phyloP scores from a whole-genome alignment of 2,888 invertebrate genomes.

The Panzeria rudis region DNA sequence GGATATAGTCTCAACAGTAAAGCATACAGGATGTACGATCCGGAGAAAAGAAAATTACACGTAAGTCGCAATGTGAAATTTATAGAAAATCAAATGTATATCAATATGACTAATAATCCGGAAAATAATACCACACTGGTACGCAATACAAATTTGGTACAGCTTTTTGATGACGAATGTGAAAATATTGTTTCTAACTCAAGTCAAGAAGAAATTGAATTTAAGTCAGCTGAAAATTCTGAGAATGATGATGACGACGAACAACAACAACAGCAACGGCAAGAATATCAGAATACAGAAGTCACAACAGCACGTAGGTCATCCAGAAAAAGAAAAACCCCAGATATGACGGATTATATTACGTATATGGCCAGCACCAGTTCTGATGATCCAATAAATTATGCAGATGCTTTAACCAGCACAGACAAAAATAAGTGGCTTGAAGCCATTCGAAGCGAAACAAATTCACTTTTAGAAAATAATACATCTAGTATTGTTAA shows the following conservation, averaged over 20 bases:
- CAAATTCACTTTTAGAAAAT: no score
- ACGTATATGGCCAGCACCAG: conserved; percentile 3
- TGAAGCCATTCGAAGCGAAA: no score
- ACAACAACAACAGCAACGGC: not conserved
- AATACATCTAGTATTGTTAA: no score
- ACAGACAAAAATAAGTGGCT: no score
- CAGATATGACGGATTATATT: conserved; percentile 22
- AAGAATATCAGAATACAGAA: no score
- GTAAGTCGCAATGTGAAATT: conserved; percentile 41
- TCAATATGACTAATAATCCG: not conserved
- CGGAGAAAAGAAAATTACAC: conserved; percentile 15
- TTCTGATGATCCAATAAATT: conserved; percentile 6
- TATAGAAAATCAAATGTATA: conserved; percentile 42
- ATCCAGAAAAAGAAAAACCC: conserved; percentile 19
- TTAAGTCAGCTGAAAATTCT: conserved; percentile 7
- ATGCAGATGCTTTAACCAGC: no score
- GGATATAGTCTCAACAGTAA: conserved; percentile 32
- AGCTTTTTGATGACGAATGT: not conserved
- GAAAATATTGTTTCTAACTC: not conserved
- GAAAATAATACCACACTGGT: not conserved
- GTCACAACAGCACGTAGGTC: not conserved
- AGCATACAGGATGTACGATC: conserved; percentile 44
- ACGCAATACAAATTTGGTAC: not conserved
- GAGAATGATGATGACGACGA: not conserved
- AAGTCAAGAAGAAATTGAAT: not conserved